Evolutionary conservation across 2,113 vertebrate genomes (phyloP).

Genomic region (Oncorhynchus tshawytscha): DNA sequence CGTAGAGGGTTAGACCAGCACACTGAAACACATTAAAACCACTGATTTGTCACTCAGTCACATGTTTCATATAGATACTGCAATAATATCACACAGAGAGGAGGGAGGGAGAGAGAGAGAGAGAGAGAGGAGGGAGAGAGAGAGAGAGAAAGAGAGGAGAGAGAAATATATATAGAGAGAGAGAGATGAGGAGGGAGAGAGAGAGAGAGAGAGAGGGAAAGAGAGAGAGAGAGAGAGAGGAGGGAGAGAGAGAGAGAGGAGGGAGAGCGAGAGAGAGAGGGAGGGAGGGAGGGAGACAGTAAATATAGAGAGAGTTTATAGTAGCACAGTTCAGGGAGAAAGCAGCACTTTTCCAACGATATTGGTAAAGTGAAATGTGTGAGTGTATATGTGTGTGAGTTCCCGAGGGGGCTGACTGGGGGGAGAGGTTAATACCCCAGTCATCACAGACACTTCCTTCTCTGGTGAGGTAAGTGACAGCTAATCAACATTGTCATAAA

Average conservation of each 20-base stretch:
- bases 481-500: slow-evolving; percentile 87
- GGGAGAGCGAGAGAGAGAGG: too few relatives aligned
- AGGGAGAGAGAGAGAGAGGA: too few relatives aligned
- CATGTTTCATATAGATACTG: slow-evolving; percentile 7
- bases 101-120: slow-evolving; percentile 17
- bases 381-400: slow-evolving; percentile 26
- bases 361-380: slow-evolving; percentile 54
- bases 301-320: background rate
- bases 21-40: slow-evolving; percentile 56
- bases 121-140: background rate
- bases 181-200: rapidly evolving
- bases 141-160: too few relatives aligned
- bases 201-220: too few relatives aligned
- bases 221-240: too few relatives aligned
- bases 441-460: slow-evolving; percentile 80
- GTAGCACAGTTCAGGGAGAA: background rate
- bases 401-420: slow-evolving; percentile 57
- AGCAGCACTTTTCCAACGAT: background rate
- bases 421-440: slow-evolving; percentile 78
- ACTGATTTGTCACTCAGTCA: slow-evolving; percentile 55
- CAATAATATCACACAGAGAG: slow-evolving; percentile 9
- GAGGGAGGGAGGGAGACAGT: background rate
- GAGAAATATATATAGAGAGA: too few relatives aligned
- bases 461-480: slow-evolving; percentile 79
- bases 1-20: slow-evolving; percentile 50